A percentile compares a stretch with the other conserved stretches of the same genome.
phyloP scores from a whole-genome alignment of 2,797 vertebrate species.

The Pagetopsis macropterus region DNA sequence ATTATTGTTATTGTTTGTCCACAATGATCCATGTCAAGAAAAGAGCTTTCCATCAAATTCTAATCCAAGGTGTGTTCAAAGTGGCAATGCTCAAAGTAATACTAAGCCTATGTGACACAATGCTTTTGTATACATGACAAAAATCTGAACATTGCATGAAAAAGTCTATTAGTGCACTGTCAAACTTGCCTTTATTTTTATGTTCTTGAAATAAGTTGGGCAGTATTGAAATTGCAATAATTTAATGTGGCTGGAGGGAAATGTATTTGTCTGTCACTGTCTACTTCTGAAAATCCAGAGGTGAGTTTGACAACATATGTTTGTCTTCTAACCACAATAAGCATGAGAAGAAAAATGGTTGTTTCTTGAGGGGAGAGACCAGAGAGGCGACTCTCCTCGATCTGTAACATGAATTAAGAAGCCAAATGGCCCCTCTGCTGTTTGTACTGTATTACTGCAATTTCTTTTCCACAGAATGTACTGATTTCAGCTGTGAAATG shows the following conservation, averaged over 20 bases:
- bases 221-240: constrained; percentile 75
- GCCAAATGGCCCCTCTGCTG: constrained; percentile 62
- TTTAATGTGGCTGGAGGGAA: constrained; percentile 39
- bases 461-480: constrained; percentile 75
- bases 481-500: constrained; percentile 67
- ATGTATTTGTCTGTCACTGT: constrained; percentile 48
- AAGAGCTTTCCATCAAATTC: constrained; percentile 61
- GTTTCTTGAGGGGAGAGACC: constrained; percentile 6
- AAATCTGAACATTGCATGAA: constrained; percentile 80
- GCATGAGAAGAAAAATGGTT: constrained; percentile 54
- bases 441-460: constrained; percentile 70
- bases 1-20: constrained; percentile 50
- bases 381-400: constrained; percentile 51
- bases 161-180: constrained; percentile 80
- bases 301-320: constrained; percentile 49
- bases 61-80: constrained; percentile 66
- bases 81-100: constrained; percentile 63
- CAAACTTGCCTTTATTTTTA: constrained; percentile 79
- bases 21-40: constrained; percentile 53
- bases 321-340: constrained; percentile 57
- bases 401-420: constrained; percentile 54
- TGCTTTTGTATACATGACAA: constrained; percentile 78
- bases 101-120: constrained; percentile 67
- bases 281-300: constrained; percentile 50
- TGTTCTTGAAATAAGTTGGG: constrained; percentile 67